Percentiles rank a stretch among this genome's conserved stretches.
Evolutionary conservation across 2,888 invertebrate genomes (phyloP).

Genomic region (Papilio elwesi): DNA sequence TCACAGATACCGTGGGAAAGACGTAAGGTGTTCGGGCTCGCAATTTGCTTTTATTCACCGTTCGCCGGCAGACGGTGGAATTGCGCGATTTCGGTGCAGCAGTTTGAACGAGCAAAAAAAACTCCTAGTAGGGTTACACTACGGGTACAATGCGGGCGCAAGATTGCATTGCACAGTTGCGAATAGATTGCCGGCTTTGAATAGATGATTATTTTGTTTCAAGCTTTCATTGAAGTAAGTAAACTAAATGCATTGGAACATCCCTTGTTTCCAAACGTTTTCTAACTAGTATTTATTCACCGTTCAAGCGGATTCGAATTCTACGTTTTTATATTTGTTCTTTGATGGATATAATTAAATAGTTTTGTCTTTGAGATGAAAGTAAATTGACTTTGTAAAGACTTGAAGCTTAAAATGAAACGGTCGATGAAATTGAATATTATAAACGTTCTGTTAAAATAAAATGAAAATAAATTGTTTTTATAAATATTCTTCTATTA

Average conservation of each 20-base stretch:
- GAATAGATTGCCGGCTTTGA: conserved; percentile 20
- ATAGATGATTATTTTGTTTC: conserved; percentile 33
- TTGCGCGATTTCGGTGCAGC: conserved; percentile 61
- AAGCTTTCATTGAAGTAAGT: conserved; percentile 26
- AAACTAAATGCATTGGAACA: conserved; percentile 12
- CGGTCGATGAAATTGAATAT: background rate
- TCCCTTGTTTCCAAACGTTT: conserved; percentile 21
- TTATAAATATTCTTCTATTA: background rate
- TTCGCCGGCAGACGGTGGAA: conserved; percentile 55
- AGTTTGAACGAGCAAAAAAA: conserved; percentile 56
- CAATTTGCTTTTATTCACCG: conserved; percentile 68
- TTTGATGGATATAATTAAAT: conserved; percentile 34
- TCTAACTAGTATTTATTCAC: conserved; percentile 32
- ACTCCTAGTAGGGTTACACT: conserved; percentile 44
- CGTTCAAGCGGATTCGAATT: background rate
- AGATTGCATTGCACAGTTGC: conserved; percentile 44
- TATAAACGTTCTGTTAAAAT: no score
- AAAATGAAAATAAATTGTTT: background rate
- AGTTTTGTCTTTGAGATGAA: conserved; percentile 24
- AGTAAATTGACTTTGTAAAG: conserved; percentile 3
- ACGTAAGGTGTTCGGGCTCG: conserved; percentile 58
- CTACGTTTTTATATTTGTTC: conserved; percentile 8
- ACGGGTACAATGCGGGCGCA: conserved; percentile 52
- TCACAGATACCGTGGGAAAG: conserved; percentile 63
- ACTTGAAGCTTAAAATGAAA: background rate